phyloP scores from a whole-genome alignment of 30 jellyfish, hydroid and myxozoan species.

The Clytia hemisphaerica region DNA sequence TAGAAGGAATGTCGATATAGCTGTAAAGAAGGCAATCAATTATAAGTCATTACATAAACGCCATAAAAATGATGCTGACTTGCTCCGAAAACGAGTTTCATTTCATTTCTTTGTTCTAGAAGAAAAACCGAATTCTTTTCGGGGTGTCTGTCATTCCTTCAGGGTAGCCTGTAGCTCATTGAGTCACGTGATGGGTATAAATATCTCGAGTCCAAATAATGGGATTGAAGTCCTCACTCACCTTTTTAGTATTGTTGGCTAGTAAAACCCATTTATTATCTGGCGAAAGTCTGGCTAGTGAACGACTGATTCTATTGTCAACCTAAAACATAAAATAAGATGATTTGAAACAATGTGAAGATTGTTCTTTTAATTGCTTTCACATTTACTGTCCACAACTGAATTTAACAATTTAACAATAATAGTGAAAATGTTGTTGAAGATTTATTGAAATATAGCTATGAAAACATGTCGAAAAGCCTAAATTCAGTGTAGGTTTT shows the following conservation, averaged over 20 bases:
- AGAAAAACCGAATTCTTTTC: not conserved
- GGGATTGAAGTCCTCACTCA: not conserved
- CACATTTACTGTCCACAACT: too few relatives aligned
- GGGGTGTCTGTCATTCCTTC: not conserved
- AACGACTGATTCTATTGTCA: not conserved
- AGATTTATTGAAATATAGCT: too few relatives aligned
- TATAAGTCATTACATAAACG: not conserved
- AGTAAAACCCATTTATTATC: conserved; percentile 61
- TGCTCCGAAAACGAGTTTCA: not conserved
- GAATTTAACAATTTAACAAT: too few relatives aligned
- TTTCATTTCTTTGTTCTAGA: not conserved
- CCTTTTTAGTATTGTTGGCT: conserved; percentile 49
- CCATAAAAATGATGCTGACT: not conserved
- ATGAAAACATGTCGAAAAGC: too few relatives aligned
- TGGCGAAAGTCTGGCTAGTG: conserved; percentile 32
- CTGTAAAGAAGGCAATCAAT: conserved; percentile 33
- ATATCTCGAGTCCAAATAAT: not conserved
- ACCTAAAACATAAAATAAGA: not conserved
- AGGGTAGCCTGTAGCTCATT: not conserved
- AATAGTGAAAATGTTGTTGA: too few relatives aligned
- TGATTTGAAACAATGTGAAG: too few relatives aligned
- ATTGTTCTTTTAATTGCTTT: too few relatives aligned
- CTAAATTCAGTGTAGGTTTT: not conserved
- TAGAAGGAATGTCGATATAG: conserved; percentile 75
- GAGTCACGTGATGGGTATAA: not conserved